These are phyloP conservation scores for Cantharis lateralis DNA, from an alignment of 2,888 invertebrate species.

Conservation along the genomic window DNA sequence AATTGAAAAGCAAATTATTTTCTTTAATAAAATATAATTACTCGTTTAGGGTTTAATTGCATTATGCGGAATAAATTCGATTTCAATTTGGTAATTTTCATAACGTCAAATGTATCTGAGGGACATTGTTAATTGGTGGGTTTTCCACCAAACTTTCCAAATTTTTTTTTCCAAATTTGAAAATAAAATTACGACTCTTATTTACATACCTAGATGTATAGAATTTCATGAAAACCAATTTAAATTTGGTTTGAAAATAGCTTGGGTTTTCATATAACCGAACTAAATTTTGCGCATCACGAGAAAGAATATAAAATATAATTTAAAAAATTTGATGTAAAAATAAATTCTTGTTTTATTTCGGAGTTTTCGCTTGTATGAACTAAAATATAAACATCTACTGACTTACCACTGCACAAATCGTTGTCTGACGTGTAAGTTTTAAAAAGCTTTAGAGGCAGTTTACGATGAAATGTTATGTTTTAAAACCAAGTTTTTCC, in stretches of 20 bases:
- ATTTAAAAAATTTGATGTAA: background rate
- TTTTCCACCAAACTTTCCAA: background rate
- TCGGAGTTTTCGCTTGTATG: background rate
- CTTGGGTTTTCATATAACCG: background rate
- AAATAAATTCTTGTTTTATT: background rate
- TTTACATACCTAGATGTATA: background rate
- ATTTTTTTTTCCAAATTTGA: background rate
- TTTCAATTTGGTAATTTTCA: background rate
- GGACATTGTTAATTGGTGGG: background rate
- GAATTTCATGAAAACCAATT: background rate
- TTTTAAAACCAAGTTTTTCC: constrained; percentile 39
- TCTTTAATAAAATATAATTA: background rate
- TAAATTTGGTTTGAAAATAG: background rate
- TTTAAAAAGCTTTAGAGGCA: background rate
- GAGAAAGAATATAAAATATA: background rate
- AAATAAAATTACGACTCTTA: background rate
- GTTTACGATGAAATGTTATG: background rate
- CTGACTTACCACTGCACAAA: background rate
- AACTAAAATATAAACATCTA: background rate
- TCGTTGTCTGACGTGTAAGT: background rate
- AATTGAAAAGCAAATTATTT: background rate
- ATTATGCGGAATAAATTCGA: background rate
- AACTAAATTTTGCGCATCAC: background rate
- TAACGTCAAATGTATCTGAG: too few relatives aligned
- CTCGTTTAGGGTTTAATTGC: background rate